A percentile compares a stretch with the other conserved stretches of the same genome.
phyloP scores from a whole-genome alignment of 2,113 vertebrate genomes.

The Nothoprocta perdicaria region DNA sequence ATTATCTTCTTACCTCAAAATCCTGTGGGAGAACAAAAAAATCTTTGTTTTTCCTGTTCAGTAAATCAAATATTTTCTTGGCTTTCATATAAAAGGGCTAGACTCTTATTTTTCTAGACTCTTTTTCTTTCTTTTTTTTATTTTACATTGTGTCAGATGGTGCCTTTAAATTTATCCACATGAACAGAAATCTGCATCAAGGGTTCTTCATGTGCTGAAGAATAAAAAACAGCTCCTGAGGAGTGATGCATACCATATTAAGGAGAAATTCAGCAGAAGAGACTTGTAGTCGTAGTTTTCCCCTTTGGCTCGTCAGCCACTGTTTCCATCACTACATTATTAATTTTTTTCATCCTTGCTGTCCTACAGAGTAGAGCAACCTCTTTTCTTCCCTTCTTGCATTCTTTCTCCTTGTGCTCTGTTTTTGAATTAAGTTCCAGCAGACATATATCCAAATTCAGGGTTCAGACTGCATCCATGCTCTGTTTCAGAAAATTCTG shows the following conservation, averaged over 20 bases:
- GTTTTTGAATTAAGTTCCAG: not conserved
- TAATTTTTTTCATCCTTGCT: conserved; percentile 1
- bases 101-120: not conserved
- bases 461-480: not conserved
- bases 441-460: not conserved
- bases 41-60: not conserved
- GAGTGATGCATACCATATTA: conserved; percentile 1
- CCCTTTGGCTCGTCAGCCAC: not conserved
- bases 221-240: not conserved
- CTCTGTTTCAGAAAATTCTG: not conserved
- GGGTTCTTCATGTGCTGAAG: not conserved
- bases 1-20: not conserved
- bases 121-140: too few relatives aligned
- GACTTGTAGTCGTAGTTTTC: not conserved
- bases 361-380: not conserved
- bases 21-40: not conserved
- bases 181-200: not conserved
- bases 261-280: not conserved
- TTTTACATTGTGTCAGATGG: not conserved
- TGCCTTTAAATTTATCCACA: not conserved
- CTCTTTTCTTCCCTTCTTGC: not conserved
- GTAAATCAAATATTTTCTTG: not conserved
- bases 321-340: not conserved
- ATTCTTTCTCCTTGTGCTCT: not conserved
- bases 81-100: not conserved